Base-by-base conservation (phyloP, 2,113 vertebrate genomes). In the Nettapus auritus region DNA sequence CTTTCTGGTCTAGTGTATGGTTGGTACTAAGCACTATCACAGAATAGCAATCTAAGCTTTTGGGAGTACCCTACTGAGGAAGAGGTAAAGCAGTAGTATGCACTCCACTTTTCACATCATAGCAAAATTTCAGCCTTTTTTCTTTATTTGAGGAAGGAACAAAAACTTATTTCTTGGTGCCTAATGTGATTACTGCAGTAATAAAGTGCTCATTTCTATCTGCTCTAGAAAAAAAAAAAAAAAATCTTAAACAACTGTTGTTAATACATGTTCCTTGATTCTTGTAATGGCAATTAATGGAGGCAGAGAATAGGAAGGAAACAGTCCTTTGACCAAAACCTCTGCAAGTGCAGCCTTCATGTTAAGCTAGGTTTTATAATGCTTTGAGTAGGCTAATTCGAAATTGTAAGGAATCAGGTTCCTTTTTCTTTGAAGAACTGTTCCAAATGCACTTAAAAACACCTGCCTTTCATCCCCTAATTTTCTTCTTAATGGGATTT, bases 91-190 rank as follows among this genome's bases (percentile, higher is more conserved):
- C 8, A 90, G 82, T 46, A 75, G 50, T 26, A 23, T 33, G 28
- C 60, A 73, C 15, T 95, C 95, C 25, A 73, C 87, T 97, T 96
- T 96, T 82, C 71, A 93, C 68, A 77, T 95, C 31, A 2, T 11
- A 55, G 67, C 42, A 78, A 36, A 70, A 64, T 75, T 86, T 84
- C 50, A 77, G 9, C 83, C 56, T 62, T 52, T 33, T 70, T 85
- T 53, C 57, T 79, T 53, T 34, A 46, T 85, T 46, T 75, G 36
- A 69, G 78, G 2, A 5, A 17, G 8, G 6, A 71, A 56, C 46
- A 67, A 63, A 6, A 5, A 11, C 25, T 56, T 77, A 50, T 40
- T 31, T 82, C 82, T 81, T 78, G 36, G 4, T 55, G 20, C 46
- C 34, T 60, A 8, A 33, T 50, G 50, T 62, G 14, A 46, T 80